Evolutionary conservation across 2,888 invertebrate genomes (phyloP), one percentile per base, ranked within the genome.

Genomic region (Cremastinae sp.): DNA sequence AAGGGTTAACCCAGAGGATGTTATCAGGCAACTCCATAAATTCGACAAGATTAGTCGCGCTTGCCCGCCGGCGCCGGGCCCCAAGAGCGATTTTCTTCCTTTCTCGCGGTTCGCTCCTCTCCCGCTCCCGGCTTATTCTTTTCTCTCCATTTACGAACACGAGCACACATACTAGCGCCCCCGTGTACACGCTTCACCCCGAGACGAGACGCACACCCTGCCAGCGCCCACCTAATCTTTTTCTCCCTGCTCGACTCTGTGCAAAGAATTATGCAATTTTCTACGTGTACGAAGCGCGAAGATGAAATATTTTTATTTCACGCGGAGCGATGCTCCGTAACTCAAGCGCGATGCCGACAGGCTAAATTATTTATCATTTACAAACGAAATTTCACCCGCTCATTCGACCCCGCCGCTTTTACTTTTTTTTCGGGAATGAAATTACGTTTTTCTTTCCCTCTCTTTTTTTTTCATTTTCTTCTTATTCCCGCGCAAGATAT

Each of bases 1-100:
- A 82, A 83, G 84, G 82, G 81, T 78, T 79, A 78, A 79, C 77
- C 78, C 76, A 74, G 73, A 78, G 83, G 82, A 85, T 84, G 82
- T 84, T 85, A 86, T 86, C 85, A 81, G 82, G 79, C 78, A 72
- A 82, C 82, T 84, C 84, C 84, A 86, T 86, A 86, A 86, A 86
- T 86, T 85, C 81, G 75, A 78, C 81, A 81, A 86, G 85, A 86
- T 86, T 86, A 86, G 84, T 84, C 80, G 76, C 79, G 78, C 74
- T 70, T 53, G 12, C 28, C 83, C 66, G 75, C 51, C 74, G 56
- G 75, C 58, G 77, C 69, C 64, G 74, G 56, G 72, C 45, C 22
- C 41, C 28, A 2, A 14, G 22, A 22, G 54, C 74, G 71, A 74
- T 66, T 78, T 74, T 74, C 72, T 75, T 76, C 74, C 45, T 61